phyloP scores from a whole-genome alignment of 30 jellyfish, hydroid and myxozoan species.

The Morbakka virulenta region DNA sequence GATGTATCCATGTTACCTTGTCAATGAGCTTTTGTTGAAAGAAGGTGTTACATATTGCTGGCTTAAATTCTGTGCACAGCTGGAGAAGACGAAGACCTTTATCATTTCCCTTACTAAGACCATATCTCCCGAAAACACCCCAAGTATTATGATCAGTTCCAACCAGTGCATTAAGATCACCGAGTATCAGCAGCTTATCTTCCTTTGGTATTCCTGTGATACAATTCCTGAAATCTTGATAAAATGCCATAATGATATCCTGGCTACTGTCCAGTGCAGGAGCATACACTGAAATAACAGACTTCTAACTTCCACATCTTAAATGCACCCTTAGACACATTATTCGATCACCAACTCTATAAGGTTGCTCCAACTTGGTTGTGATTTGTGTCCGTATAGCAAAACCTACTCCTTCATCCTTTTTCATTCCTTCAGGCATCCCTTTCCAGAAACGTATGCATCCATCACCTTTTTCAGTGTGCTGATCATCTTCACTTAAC shows the following conservation, averaged over 20 bases:
- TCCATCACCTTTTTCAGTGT: background rate
- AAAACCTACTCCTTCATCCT: background rate
- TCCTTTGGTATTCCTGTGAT: background rate
- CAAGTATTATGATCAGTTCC: background rate
- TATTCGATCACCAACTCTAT: background rate
- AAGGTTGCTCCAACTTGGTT: background rate
- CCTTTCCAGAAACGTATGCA: background rate
- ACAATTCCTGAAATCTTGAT: background rate
- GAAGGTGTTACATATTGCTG: too few species aligned
- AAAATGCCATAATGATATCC: background rate
- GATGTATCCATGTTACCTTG: background rate
- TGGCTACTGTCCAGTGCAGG: background rate
- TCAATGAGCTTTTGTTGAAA: background rate
- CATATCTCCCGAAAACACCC: background rate
- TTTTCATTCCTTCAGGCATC: background rate
- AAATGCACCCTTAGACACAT: background rate
- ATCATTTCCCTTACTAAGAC: background rate
- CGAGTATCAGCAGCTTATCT: background rate
- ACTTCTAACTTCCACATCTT: background rate
- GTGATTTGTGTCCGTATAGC: background rate
- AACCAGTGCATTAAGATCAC: background rate
- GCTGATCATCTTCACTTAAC: background rate
- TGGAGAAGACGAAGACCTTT: background rate
- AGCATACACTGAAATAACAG: background rate
- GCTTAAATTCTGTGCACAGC: background rate